A percentile compares a stretch with the other conserved stretches of the same genome.
Conservation (phyloP, 1,140 invertebrate species). For the Drosophila ficusphila region DNA sequence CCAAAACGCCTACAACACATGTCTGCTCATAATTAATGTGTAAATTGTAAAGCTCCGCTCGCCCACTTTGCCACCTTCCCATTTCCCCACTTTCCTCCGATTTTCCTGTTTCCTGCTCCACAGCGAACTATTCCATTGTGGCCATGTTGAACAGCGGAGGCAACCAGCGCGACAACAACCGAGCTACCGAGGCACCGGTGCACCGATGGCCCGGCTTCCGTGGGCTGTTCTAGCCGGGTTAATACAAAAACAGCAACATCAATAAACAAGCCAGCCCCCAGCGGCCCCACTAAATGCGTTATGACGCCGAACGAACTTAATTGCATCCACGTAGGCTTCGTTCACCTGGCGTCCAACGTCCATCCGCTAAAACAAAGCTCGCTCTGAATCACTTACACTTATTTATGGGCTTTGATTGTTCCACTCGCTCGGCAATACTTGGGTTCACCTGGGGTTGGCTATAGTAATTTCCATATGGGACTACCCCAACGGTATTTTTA, state of each 20-base stretch:
- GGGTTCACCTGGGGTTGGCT: not conserved
- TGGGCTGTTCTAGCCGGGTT: constrained; percentile 46
- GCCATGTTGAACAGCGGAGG: constrained; percentile 56
- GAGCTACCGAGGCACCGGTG: constrained; percentile 1
- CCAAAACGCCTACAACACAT: constrained; percentile 76
- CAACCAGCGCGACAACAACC: constrained; percentile 64
- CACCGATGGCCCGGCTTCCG: not conserved
- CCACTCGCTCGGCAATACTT: constrained; percentile 15
- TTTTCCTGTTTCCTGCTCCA: not conserved
- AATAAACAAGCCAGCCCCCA: constrained; percentile 60
- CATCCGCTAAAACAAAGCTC: constrained; percentile 8
- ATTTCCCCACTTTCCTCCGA: not conserved
- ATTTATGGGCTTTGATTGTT: constrained; percentile 35
- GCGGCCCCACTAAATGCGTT: constrained; percentile 53
- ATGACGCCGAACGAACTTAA: constrained; percentile 70
- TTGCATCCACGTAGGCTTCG: constrained; percentile 53
- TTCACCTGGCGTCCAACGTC: constrained; percentile 34
- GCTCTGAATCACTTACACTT: constrained; percentile 20
- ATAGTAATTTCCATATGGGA: not conserved
- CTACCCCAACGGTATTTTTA: constrained; percentile 2
- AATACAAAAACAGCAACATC: constrained; percentile 66
- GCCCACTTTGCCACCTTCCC: constrained; percentile 22
- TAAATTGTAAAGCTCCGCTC: constrained; percentile 79
- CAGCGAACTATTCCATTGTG: constrained; percentile 47
- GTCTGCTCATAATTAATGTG: constrained; percentile 83